These are phyloP conservation scores for Dermochelys coriacea DNA, from an alignment of 2,797 vertebrate genomes.

Conservation along the genomic window DNA sequence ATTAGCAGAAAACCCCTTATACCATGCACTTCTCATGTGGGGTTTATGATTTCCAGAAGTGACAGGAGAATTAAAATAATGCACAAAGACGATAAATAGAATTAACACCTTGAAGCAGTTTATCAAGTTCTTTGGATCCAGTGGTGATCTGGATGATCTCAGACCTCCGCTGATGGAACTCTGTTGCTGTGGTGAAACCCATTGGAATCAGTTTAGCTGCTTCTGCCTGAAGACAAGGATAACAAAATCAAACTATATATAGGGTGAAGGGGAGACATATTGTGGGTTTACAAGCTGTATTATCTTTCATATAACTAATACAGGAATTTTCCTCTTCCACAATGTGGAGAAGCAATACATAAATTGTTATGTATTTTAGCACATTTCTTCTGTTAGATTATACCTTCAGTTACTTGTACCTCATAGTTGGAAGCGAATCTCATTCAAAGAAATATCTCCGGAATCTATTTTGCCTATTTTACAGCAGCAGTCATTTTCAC, in stretches of 20 bases:
- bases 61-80: neutral
- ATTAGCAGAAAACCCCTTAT: neutral
- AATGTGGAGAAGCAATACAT: neutral
- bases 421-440: neutral
- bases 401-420: rapidly evolving
- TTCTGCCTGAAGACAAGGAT: slow-evolving; percentile 84
- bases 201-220: slow-evolving; percentile 97
- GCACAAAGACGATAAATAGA: neutral
- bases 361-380: neutral
- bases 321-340: neutral
- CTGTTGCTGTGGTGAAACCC: slow-evolving; percentile 98
- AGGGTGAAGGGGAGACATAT: neutral
- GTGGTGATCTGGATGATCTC: slow-evolving; percentile 99
- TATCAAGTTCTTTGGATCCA: slow-evolving; percentile 97
- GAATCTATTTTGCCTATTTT: neutral
- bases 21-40: neutral
- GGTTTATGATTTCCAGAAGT: neutral
- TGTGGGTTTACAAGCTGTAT: rapidly evolving
- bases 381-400: neutral
- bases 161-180: slow-evolving; percentile 95
- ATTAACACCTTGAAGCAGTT: slow-evolving; percentile 91
- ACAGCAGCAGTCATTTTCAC: neutral
- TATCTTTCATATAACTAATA: neutral
- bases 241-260: neutral
- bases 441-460: neutral